phyloP scores from a whole-genome alignment of 1,140 invertebrate genomes.

The Grapholita molesta region DNA sequence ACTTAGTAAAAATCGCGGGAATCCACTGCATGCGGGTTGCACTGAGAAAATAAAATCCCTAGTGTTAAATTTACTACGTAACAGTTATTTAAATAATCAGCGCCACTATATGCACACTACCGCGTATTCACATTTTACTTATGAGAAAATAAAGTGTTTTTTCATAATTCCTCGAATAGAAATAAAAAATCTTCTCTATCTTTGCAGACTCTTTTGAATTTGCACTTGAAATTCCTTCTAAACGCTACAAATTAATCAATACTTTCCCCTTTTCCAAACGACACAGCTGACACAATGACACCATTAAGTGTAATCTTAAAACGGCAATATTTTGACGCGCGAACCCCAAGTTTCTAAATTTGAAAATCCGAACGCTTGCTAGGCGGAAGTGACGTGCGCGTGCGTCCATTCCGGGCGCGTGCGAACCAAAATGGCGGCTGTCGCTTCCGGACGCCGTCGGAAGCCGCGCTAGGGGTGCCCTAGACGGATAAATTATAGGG shows the following conservation, averaged over 20 bases:
- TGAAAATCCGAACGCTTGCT: constrained; percentile 26
- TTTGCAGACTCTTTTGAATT: too few species aligned
- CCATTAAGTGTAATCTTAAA: neutral
- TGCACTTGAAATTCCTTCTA: too few species aligned
- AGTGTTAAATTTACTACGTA: too few species aligned
- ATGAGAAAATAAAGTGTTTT: too few species aligned
- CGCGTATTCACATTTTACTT: too few species aligned
- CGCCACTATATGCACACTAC: too few species aligned
- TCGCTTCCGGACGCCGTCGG: neutral
- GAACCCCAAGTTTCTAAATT: constrained; percentile 7
- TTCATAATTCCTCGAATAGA: too few species aligned
- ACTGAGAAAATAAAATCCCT: too few species aligned
- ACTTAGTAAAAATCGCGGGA: too few species aligned
- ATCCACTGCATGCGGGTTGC: too few species aligned
- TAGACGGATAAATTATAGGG: neutral
- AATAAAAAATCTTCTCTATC: too few species aligned
- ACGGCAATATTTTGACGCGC: neutral
- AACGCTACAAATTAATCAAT: constrained; percentile 12
- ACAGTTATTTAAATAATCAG: too few species aligned
- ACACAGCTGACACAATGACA: neutral
- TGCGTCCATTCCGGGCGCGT: constrained; percentile 56
- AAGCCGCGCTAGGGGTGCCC: neutral
- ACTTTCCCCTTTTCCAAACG: constrained; percentile 17
- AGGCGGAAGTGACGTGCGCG: constrained; percentile 62
- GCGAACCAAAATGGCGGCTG: constrained; percentile 21